Conservation (phyloP, 2,797 vertebrate genomes). For the Halcyon leucocephala region DNA sequence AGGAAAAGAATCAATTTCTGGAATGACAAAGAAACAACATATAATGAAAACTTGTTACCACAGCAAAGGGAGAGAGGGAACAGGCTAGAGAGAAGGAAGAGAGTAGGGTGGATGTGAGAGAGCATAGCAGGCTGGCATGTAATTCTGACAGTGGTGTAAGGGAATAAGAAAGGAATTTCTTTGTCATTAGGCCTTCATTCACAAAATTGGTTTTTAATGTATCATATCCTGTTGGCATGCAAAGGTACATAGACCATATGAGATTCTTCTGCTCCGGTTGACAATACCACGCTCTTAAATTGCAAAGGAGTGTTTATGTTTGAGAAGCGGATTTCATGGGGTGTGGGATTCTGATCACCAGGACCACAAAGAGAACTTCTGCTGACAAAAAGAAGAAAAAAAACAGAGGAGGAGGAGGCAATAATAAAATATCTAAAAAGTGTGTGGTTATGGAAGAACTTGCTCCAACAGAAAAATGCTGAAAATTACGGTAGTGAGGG, state of each 20-base stretch:
- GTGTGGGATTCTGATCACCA: background rate
- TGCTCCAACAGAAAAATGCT: background rate
- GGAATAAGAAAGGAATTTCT: background rate
- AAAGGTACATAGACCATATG: background rate
- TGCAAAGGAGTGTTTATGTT: background rate
- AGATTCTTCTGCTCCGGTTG: background rate
- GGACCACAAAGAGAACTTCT: background rate
- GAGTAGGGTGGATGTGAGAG: background rate
- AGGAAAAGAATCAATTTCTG: background rate
- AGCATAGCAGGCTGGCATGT: background rate
- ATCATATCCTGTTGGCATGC: background rate
- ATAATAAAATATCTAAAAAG: background rate
- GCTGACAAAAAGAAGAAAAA: background rate
- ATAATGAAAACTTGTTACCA: background rate
- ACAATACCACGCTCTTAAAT: background rate
- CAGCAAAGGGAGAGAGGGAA: background rate
- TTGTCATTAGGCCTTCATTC: background rate
- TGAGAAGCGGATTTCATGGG: background rate
- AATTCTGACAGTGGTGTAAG: background rate
- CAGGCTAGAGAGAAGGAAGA: rapidly evolving
- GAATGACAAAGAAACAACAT: background rate
- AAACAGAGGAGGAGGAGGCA: background rate
- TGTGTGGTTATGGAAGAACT: background rate
- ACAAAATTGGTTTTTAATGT: background rate
- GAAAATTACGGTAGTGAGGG: background rate